Conservation (phyloP, 2,888 invertebrate genomes). For the Sinhomidia bicolor region DNA sequence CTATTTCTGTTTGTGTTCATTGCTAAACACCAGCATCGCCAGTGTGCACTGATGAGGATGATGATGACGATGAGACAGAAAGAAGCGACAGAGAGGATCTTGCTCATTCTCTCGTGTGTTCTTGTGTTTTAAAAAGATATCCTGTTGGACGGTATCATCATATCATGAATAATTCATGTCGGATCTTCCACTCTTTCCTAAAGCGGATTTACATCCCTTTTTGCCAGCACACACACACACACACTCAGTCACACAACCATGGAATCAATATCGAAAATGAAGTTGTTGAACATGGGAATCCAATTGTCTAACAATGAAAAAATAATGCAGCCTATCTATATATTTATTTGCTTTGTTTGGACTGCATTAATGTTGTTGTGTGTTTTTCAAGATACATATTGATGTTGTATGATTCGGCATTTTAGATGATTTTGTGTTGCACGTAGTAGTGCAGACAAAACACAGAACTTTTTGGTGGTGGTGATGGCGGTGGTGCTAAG, state of each 20-base stretch:
- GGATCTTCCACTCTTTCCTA: slow-evolving; percentile 78
- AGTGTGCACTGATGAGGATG: neutral
- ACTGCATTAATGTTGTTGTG: slow-evolving; percentile 24
- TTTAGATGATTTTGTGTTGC: neutral
- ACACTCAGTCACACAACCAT: too few relatives aligned
- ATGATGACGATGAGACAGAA: neutral
- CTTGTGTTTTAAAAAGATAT: slow-evolving; percentile 56
- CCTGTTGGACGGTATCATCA: slow-evolving; percentile 77
- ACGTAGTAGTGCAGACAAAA: too few relatives aligned
- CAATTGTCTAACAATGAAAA: slow-evolving; percentile 77
- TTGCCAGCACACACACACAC: too few relatives aligned
- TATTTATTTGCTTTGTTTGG: slow-evolving; percentile 49
- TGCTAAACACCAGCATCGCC: neutral
- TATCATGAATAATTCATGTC: slow-evolving; percentile 80
- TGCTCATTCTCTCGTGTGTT: neutral
- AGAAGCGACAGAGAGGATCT: slow-evolving; percentile 41
- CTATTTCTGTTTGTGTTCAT: slow-evolving; percentile 60
- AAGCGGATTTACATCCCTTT: slow-evolving; percentile 80
- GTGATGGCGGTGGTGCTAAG: too few relatives aligned
- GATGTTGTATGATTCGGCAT: slow-evolving; percentile 14
- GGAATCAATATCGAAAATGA: slow-evolving; percentile 80
- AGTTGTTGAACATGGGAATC: slow-evolving; percentile 80
- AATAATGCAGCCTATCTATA: slow-evolving; percentile 67
- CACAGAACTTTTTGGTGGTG: too few relatives aligned
- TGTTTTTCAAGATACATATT: neutral